phyloP scores from a whole-genome alignment of 2,113 vertebrate species.

The Recurvirostra avosetta region DNA sequence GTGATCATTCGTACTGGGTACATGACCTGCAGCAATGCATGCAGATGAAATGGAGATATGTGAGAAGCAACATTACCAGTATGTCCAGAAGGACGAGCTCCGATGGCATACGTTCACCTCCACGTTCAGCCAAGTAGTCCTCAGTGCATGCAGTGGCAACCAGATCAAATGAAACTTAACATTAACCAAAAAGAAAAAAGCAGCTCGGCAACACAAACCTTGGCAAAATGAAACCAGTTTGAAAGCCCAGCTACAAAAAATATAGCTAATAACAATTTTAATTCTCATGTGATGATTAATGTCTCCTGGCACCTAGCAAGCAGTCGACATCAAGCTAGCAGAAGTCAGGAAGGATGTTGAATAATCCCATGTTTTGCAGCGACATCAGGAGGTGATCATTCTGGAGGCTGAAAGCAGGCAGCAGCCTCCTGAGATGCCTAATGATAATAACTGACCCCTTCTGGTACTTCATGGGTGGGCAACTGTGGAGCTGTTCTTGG shows the following conservation, averaged over 20 bases:
- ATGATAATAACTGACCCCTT: not conserved
- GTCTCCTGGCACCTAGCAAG: constrained; percentile 11
- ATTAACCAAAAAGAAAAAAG: not conserved
- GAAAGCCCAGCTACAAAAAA: not conserved
- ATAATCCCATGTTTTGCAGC: not conserved
- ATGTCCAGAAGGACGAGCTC: not conserved
- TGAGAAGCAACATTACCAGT: not conserved
- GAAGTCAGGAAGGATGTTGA: not conserved
- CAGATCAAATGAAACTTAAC: not conserved
- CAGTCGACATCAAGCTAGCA: not conserved
- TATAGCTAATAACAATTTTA: not conserved
- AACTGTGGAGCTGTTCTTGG: not conserved
- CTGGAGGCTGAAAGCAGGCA: not conserved
- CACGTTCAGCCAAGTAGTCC: not conserved
- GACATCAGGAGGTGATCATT: not conserved
- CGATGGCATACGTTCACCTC: not conserved
- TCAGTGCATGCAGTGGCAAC: not conserved
- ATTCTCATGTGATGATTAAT: not conserved
- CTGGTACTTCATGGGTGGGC: not conserved
- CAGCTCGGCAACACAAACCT: not conserved
- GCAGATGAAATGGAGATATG: not conserved
- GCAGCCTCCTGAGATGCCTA: not conserved
- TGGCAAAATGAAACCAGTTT: not conserved
- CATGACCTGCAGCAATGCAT: not conserved
- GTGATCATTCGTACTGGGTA: not conserved